Conservation (phyloP, 2,113 vertebrate species). For the Aplodontia rufa region DNA sequence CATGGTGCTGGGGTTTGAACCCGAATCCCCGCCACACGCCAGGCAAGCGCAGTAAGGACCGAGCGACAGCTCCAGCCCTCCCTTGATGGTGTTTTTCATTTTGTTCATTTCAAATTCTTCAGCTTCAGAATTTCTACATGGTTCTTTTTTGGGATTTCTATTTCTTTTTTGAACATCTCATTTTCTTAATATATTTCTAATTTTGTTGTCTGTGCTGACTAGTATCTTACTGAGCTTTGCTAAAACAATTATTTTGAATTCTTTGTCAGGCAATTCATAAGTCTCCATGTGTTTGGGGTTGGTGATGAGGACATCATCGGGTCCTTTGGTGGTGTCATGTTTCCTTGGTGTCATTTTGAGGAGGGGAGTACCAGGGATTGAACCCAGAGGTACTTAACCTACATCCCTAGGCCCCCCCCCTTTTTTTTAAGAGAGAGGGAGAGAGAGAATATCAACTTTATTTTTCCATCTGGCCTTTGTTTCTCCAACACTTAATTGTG, state of each 20-base stretch:
- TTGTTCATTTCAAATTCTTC: not conserved
- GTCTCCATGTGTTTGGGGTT: not conserved
- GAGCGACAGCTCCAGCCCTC: too few relatives aligned
- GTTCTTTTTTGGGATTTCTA: not conserved
- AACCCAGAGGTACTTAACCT: too few relatives aligned
- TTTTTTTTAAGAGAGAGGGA: too few relatives aligned
- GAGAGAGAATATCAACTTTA: too few relatives aligned
- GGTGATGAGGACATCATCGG: not conserved
- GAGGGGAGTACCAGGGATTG: too few relatives aligned
- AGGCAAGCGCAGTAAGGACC: too few relatives aligned
- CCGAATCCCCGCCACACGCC: too few relatives aligned
- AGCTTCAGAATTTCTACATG: not conserved
- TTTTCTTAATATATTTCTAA: not conserved
- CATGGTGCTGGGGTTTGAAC: too few relatives aligned
- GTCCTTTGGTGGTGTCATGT: not conserved
- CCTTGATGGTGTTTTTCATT: not conserved
- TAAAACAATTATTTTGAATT: not conserved
- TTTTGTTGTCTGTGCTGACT: not conserved
- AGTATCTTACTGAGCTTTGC: not conserved
- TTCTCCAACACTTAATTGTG: too few relatives aligned
- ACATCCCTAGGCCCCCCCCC: too few relatives aligned
- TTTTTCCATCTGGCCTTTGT: too few relatives aligned
- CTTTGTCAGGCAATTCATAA: not conserved
- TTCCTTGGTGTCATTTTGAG: too few relatives aligned
- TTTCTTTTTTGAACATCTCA: not conserved